These are phyloP conservation scores for Coregonus suidteri DNA, from an alignment of 2,797 vertebrate genomes.

Conservation along the genomic window DNA sequence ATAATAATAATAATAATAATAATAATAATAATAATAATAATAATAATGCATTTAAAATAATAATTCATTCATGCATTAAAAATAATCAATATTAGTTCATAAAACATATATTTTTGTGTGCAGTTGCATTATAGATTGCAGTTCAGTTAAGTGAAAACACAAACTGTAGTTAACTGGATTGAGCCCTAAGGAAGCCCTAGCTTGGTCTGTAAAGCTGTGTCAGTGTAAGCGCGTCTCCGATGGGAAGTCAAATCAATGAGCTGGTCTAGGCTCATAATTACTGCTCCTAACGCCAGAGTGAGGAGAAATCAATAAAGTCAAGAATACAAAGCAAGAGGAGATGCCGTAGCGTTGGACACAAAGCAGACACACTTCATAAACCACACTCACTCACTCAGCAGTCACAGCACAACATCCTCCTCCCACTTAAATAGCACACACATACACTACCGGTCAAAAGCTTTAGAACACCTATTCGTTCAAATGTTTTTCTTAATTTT, in stretches of 20 bases:
- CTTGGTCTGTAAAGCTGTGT: conserved; percentile 78
- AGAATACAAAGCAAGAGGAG: conserved; percentile 76
- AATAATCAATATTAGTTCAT: background rate
- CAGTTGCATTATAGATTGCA: conserved; percentile 18
- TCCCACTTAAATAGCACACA: conserved; percentile 37
- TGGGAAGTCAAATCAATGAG: conserved; percentile 83
- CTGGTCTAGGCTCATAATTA: conserved; percentile 88
- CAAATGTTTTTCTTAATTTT: no score
- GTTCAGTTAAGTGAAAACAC: conserved; percentile 69
- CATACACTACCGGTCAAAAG: background rate
- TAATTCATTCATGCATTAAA: background rate
- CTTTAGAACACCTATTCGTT: no score
- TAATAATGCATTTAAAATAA: background rate
- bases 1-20: background rate
- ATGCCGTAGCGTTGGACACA: conserved; percentile 41
- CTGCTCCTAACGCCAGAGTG: conserved; percentile 80
- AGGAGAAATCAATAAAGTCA: conserved; percentile 91
- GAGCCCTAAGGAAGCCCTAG: conserved; percentile 68
- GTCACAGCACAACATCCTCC: conserved; percentile 38
- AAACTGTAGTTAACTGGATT: conserved; percentile 79
- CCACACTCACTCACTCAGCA: conserved; percentile 18
- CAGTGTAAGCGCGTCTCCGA: conserved; percentile 75
- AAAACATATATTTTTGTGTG: background rate
- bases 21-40: background rate
- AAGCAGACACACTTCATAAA: conserved; percentile 57